These are phyloP conservation scores for Drosophila paracracens DNA, from an alignment of 2,888 invertebrate genomes.

Conservation along the genomic window DNA sequence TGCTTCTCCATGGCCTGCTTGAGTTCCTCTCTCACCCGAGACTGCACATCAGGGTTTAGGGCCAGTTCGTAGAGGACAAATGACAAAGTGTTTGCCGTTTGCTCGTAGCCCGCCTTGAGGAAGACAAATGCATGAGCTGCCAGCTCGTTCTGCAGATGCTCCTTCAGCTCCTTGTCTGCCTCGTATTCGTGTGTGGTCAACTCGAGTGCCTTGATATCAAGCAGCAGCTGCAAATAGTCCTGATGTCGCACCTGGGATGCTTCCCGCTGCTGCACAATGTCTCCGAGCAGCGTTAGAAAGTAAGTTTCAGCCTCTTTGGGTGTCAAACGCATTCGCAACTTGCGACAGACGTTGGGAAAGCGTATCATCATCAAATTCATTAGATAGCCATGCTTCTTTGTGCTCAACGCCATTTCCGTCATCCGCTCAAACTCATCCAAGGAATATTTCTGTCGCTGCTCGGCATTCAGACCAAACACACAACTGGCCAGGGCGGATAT, in stretches of 20 bases:
- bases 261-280: constrained; percentile 71
- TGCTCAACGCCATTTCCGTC: constrained; percentile 76
- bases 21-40: constrained; percentile 75
- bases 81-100: constrained; percentile 88
- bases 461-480: constrained; percentile 73
- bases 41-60: constrained; percentile 72
- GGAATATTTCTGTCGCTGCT: constrained; percentile 63
- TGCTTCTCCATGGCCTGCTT: constrained; percentile 64
- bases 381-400: constrained; percentile 67
- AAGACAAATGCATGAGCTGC: constrained; percentile 83
- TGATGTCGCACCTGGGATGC: constrained; percentile 68
- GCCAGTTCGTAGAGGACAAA: constrained; percentile 84
- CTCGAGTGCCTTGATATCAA: constrained; percentile 85
- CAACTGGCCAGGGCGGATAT: constrained; percentile 73
- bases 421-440: constrained; percentile 77
- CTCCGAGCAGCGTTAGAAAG: constrained; percentile 66
- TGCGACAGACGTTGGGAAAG: constrained; percentile 75
- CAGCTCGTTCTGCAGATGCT: constrained; percentile 80
- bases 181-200: constrained; percentile 76
- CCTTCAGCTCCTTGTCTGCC: constrained; percentile 78
- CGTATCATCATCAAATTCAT: constrained; percentile 70
- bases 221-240: constrained; percentile 87
- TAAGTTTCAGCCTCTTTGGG: constrained; percentile 70
- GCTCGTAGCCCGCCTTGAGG: constrained; percentile 87
- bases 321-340: constrained; percentile 68